Base-by-base conservation (phyloP, 2,797 vertebrate genomes). In the Lutjanus argentimaculatus region DNA sequence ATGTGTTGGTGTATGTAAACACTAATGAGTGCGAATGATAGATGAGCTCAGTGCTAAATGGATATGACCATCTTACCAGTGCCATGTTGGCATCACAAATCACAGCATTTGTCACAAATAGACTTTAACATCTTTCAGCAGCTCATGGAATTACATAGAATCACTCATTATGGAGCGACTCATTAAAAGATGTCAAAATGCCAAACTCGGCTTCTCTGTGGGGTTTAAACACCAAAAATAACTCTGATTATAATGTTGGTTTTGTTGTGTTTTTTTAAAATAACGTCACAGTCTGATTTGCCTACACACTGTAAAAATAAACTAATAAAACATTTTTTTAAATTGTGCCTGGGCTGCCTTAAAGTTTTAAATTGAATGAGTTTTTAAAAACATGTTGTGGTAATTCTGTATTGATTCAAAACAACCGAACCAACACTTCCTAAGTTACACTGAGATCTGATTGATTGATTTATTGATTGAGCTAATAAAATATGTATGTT, bases 21-120 rank as follows among this genome's bases (percentile, higher is more conserved):
- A 67, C 70, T 83, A 82, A 87, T 84, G 72, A 73, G 79, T 14
- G 1, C 87, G 78, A 78, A 82, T 91, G 89, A 94, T 93, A 70
- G 86, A 94, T 91, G 84, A 83, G 84, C 72, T 75, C 19, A 48
- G 42, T 21, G 30, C 76, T 80, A 80, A 84, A 86, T 80, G 77
- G 63, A 88, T 67, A 77, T 53, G 77, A 77, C 57, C 55, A 72
- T 86, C 63, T 63, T 62, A 80, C 56, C 19, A 62, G 45, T 71
- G 71, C n/a, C 74, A 77, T 48, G 55, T 76, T 88, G 67, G 68
- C 82, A 74, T 72, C 58, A 80, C 43, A 81, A 72, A 72, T 77
- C 68, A 75, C 75, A 72, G 66, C 79, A 64, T 80, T 76, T 77
- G 45, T 79, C 61, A 84, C 25, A 71, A 62, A 84, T 52, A 84